Base-by-base conservation (phyloP, 2,888 invertebrate genomes). In the Autographa gamma region DNA sequence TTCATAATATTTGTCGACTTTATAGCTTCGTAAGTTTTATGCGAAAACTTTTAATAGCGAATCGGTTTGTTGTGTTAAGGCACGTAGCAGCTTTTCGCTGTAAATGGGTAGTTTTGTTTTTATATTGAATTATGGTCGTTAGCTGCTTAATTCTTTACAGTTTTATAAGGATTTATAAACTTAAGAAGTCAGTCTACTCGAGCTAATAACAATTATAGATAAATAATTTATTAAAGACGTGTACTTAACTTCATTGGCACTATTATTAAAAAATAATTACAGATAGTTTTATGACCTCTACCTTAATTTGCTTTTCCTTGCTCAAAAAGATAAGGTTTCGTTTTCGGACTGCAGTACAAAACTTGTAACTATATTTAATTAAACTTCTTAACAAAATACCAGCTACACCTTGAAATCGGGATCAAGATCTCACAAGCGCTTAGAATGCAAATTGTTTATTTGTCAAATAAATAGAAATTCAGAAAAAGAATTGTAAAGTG, bases 1-100 rank as follows among this genome's bases (percentile, higher is more conserved):
- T 77, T 79, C 71, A 77, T 73, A 72, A 80, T 63, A 78, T 80
- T 75, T 75, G 66, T 68, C 63, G 75, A 64, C 59, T 70, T 80
- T 66, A 76, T 63, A 60, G 69, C 77, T 25, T n/a, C 56, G 63
- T 56, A 19, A 63, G 71, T 74, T 77, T 76, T 71, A 77, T 77
- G 71, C 43, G 69, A 66, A 69, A 77, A 77, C 38, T 79, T 77
- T 77, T 77, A 70, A 72, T 62, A 69, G 60, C 48, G 48, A 76
- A 77, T 73, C 71, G 67, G 65, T 61, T 69, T 66, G 60, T 63
- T 66, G 60, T 71, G 48, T 71, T 67, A 65, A 63, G 14, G 25
- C 14, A 43, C 25, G 54, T 48, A 48, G n/a, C 48, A 8, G 19
- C 18, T 52, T 34, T 48, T 19, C 62, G 56, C 38, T 66, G 58